These are phyloP conservation scores for Porites rus DNA, from an alignment of 92 coral and sea anemone species.

Conservation along the genomic window DNA sequence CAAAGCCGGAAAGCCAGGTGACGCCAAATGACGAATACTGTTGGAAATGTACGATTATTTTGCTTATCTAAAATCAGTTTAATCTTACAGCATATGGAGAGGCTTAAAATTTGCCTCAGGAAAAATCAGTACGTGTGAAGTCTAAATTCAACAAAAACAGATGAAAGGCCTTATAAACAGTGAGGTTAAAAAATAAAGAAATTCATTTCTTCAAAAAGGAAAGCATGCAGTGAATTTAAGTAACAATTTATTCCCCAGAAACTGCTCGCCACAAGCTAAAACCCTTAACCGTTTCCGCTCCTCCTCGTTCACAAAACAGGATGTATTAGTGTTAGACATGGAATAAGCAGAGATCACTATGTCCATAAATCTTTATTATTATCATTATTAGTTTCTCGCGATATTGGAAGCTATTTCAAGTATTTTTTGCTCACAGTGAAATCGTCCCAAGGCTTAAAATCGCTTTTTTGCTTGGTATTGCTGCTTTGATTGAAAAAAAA, in stretches of 20 bases:
- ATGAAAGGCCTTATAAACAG: neutral
- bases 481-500: neutral
- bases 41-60: slow-evolving; percentile 21
- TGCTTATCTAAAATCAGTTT: neutral
- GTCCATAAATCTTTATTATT: too few relatives aligned
- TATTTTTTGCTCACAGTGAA: neutral
- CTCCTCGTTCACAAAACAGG: neutral
- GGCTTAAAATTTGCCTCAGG: slow-evolving; percentile 16
- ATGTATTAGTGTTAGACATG: neutral
- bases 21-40: slow-evolving; percentile 16
- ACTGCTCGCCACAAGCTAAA: neutral
- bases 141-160: neutral
- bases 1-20: slow-evolving; percentile 19
- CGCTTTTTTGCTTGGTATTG: neutral
- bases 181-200: neutral
- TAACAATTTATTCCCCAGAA: neutral
- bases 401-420: neutral
- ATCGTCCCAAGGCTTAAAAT: neutral
- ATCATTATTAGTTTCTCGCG: neutral
- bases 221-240: neutral
- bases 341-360: neutral
- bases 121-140: neutral
- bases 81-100: slow-evolving; percentile 21
- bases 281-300: neutral
- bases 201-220: neutral